These are phyloP conservation scores for Ctenodactylus gundi DNA, from an alignment of 2,113 vertebrate genomes.

Conservation along the genomic window DNA sequence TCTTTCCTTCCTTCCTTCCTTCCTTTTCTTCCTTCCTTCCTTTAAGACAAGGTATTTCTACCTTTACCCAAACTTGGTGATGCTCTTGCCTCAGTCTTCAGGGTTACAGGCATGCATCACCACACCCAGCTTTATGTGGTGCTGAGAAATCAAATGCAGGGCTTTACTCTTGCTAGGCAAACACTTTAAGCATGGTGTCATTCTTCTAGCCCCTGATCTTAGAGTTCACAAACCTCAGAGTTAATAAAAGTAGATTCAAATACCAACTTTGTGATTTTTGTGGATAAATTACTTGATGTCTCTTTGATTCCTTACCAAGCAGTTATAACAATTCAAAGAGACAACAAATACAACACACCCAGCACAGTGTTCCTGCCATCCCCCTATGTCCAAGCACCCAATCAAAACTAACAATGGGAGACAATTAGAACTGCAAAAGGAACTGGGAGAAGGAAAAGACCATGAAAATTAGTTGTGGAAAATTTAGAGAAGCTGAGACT, in stretches of 20 bases:
- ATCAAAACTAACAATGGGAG: not conserved
- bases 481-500: not conserved
- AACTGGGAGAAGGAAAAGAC: constrained; percentile 35
- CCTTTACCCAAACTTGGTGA: too few species aligned
- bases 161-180: too few species aligned
- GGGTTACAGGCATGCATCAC: too few species aligned
- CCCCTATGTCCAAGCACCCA: not conserved
- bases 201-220: too few species aligned
- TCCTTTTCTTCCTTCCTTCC: too few species aligned
- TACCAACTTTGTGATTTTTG: not conserved
- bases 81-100: too few species aligned
- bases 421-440: not conserved
- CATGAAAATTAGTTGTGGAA: not conserved
- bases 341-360: not conserved
- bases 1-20: too few species aligned
- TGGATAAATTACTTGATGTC: not conserved
- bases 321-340: not conserved
- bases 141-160: too few species aligned
- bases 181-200: too few species aligned
- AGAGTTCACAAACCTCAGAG: not conserved
- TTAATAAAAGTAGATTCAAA: not conserved
- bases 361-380: not conserved
- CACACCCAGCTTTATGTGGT: too few species aligned
- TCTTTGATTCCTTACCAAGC: not conserved
- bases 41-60: too few species aligned